A percentile compares a stretch with the other conserved stretches of the same genome.
Conservation (phyloP, 2,797 vertebrate species). For the Hydrophis major region DNA sequence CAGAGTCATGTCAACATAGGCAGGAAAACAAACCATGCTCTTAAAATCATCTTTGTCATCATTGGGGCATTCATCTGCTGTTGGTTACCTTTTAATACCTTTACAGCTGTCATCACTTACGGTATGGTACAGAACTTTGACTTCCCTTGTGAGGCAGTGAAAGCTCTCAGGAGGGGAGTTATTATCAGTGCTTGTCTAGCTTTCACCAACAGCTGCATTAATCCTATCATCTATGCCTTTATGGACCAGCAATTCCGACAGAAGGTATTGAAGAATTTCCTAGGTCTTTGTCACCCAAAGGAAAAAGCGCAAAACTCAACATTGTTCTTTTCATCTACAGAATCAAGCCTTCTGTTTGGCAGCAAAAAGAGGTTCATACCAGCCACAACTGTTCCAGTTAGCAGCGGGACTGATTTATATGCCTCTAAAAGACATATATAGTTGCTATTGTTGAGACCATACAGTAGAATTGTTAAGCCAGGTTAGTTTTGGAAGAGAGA, state of each 20-base stretch:
- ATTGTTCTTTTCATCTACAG: slow-evolving; percentile 35
- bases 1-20: slow-evolving; percentile 60
- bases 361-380: slow-evolving; percentile 6
- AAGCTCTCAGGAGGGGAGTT: slow-evolving; percentile 65
- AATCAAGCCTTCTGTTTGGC: slow-evolving; percentile 32
- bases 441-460: background rate
- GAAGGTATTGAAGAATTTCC: slow-evolving; percentile 8
- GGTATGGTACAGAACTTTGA: slow-evolving; percentile 37
- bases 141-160: slow-evolving; percentile 38
- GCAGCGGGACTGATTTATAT: background rate
- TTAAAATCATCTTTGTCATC: slow-evolving; percentile 82
- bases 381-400: background rate
- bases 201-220: slow-evolving; percentile 85
- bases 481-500: background rate
- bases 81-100: slow-evolving; percentile 84
- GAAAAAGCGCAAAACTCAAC: background rate
- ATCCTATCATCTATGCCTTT: slow-evolving; percentile 82
- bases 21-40: slow-evolving; percentile 72
- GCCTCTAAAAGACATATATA: background rate
- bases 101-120: slow-evolving; percentile 70
- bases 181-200: slow-evolving; percentile 78
- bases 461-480: background rate
- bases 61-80: slow-evolving; percentile 79
- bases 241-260: slow-evolving; percentile 81
- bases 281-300: background rate